phyloP scores from a whole-genome alignment of 2,888 invertebrate genomes.

The Ormyrus rosae region DNA sequence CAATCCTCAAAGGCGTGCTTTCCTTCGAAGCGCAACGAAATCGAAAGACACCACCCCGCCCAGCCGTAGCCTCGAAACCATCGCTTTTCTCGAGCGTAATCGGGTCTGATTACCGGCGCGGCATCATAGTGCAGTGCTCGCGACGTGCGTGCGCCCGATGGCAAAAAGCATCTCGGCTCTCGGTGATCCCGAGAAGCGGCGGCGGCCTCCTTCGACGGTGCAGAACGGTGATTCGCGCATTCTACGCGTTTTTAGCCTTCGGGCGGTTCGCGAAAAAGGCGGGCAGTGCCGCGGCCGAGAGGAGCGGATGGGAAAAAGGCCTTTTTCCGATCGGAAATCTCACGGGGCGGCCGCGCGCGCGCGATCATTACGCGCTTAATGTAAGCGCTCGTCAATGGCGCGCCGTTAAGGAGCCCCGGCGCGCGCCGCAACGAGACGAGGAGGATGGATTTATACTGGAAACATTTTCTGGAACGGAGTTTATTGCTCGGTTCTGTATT shows the following conservation, averaged over 20 bases:
- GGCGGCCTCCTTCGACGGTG: conserved; percentile 16
- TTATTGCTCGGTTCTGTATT: no score
- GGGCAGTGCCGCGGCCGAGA: conserved; percentile 6
- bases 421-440: background rate
- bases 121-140: no score
- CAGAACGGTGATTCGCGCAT: conserved; percentile 44
- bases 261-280: conserved; percentile 17
- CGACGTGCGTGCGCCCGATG: no score
- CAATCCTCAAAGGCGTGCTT: no score
- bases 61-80: no score
- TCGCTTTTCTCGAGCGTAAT: no score
- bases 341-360: conserved; percentile 60
- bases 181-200: conserved; percentile 18
- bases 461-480: no score
- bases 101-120: no score
- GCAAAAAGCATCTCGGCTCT: no score
- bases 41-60: no score
- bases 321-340: conserved; percentile 60
- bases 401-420: background rate
- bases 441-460: background rate
- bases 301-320: conserved; percentile 42
- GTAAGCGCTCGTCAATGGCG: conserved; percentile 72
- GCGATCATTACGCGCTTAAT: conserved; percentile 70
- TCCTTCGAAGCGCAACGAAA: no score
- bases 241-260: conserved; percentile 47